Conservation (phyloP, 1,140 invertebrate species). For the Bombyx mori region DNA sequence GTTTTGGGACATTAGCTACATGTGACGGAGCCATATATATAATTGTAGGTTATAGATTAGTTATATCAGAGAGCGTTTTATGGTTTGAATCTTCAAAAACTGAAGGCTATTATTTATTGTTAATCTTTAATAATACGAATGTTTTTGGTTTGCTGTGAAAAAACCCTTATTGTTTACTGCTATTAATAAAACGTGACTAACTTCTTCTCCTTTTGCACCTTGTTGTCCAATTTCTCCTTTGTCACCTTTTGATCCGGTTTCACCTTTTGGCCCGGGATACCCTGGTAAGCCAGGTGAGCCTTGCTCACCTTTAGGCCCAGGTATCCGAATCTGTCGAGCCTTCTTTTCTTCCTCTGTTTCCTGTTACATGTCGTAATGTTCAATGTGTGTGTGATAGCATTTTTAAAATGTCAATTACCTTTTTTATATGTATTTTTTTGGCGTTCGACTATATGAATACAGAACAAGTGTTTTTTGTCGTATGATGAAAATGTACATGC, state of each 20-base stretch:
- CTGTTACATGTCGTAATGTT: constrained; percentile 15
- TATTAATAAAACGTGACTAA: constrained; percentile 6
- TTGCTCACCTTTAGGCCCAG: constrained; percentile 19
- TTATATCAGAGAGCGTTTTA: too few species aligned
- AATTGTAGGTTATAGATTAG: too few species aligned
- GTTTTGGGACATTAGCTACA: too few species aligned
- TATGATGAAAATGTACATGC: too few species aligned
- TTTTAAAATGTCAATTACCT: too few species aligned
- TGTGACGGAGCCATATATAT: too few species aligned
- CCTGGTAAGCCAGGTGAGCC: constrained; percentile 19
- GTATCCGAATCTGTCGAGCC: constrained; percentile 10
- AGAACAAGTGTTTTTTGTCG: background rate
- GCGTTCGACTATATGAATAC: background rate
- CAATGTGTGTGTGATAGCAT: constrained; percentile 4
- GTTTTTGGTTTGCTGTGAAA: too few species aligned
- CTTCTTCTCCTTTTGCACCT: constrained; percentile 19
- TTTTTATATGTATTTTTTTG: too few species aligned
- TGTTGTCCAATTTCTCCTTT: constrained; percentile 16
- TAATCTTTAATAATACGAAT: too few species aligned
- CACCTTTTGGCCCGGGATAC: constrained; percentile 12
- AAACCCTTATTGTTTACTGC: background rate
- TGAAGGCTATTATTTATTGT: too few species aligned
- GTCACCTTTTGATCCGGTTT: constrained; percentile 15
- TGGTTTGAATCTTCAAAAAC: too few species aligned
- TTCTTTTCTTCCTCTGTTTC: constrained; percentile 13